These are phyloP conservation scores for Centropyge bicolor DNA, from an alignment of 2,797 vertebrate species.

Conservation along the genomic window DNA sequence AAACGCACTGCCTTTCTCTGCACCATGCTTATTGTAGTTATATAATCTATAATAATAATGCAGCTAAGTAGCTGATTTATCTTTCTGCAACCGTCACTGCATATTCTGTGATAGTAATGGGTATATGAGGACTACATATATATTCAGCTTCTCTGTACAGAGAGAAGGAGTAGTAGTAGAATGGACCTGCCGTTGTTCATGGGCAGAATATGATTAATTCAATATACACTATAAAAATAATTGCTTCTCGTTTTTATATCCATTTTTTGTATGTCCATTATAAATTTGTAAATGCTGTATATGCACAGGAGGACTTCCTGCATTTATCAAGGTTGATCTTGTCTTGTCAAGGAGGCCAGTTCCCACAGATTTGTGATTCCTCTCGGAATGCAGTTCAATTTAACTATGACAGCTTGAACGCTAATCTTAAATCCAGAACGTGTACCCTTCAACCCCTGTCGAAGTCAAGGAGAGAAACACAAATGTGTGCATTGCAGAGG, in stretches of 20 bases:
- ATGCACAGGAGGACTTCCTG: conserved; percentile 23
- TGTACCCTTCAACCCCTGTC: background rate
- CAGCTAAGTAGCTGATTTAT: conserved; percentile 20
- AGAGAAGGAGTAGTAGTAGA: background rate
- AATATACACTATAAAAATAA: background rate
- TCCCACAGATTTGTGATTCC: conserved; percentile 30
- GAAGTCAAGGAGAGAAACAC: conserved; percentile 50
- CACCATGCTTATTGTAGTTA: conserved; percentile 30
- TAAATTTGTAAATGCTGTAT: background rate
- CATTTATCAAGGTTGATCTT: conserved; percentile 21
- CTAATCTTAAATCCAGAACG: conserved; percentile 28
- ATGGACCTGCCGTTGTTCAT: background rate
- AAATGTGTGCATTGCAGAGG: conserved; percentile 62
- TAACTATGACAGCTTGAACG: conserved; percentile 34
- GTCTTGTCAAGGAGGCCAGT: conserved; percentile 7
- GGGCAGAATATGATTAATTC: background rate
- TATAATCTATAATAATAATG: conserved; percentile 4
- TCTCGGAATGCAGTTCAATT: conserved; percentile 44
- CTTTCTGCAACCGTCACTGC: conserved; percentile 7
- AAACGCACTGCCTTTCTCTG: conserved; percentile 28
- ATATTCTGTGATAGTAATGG: conserved; percentile 6
- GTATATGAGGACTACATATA: background rate
- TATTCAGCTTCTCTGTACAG: background rate
- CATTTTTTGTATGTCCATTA: background rate
- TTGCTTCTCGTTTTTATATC: background rate